Base-by-base conservation (phyloP, 2,888 invertebrate species). In the Aleiodes testaceus region DNA sequence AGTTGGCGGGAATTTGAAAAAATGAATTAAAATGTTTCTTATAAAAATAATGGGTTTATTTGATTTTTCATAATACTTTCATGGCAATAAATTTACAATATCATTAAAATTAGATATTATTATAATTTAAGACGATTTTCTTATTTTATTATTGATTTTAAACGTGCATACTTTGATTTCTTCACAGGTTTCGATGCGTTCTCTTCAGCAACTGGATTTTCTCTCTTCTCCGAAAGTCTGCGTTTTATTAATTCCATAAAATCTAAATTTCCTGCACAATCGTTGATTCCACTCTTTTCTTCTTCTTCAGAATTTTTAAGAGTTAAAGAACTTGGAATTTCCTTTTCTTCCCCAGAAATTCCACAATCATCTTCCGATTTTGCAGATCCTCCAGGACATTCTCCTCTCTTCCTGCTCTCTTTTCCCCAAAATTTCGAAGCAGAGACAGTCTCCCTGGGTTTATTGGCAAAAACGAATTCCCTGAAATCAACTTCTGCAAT, bases 371-470 rank as follows among this genome's bases (percentile, higher is more conserved):
- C 14, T 66, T 72, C 36, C 11, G 47, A 16, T 20, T 45, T 66
- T 16, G 61, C 18, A 2, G 53, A 20, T 20, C 70, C 70, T 6
- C 44, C 66, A 20, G 7, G 9, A n/a, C 14, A 12, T 49, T 59
- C 14, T 50, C 50, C 4, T 14, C 11, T 12, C n/a, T 7, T 47
- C 20, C 14, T 18, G n/a, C 12, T 63, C 20, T 5, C 5, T 47
- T 47, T 77, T 12, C 85, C 80, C 86, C 86, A 87, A 84, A 36
- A 86, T 86, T 73, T 81, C 86, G 0, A 85, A 86, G 1, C 82
- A 72, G 79, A 74, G 26, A 80, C 82, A 55, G 79, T 85, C 59
- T 83, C 82, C 59, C 79, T 85, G 59, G 84, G 81, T 74, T 81
- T 85, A 14, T 84, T 82, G 30, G 84, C 82, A 16, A 63, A 63